Conservation (phyloP, 2,113 vertebrate genomes). For the Eurypyga helias region DNA sequence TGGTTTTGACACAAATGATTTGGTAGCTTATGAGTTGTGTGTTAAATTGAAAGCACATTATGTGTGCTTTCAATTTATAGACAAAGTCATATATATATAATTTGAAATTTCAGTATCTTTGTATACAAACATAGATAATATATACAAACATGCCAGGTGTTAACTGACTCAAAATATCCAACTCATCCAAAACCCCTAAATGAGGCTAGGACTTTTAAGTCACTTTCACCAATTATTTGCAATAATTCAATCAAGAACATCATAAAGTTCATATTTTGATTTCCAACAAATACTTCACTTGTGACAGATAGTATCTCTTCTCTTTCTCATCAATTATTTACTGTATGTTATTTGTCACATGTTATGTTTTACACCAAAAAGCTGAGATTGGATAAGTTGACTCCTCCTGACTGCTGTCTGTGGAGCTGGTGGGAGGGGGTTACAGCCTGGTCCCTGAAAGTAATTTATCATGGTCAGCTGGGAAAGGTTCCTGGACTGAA, state of each 20-base stretch:
- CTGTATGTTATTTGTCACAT: neutral
- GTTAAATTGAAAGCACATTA: neutral
- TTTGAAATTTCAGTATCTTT: neutral
- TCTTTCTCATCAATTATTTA: neutral
- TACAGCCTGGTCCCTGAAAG: rapidly evolving
- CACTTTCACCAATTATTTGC: neutral
- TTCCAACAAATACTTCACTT: neutral
- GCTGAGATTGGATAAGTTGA: neutral
- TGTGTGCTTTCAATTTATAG: neutral
- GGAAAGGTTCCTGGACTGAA: neutral
- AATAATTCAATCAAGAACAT: neutral
- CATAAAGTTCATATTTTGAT: neutral
- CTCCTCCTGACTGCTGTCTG: neutral
- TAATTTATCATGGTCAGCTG: neutral
- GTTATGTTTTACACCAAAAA: neutral
- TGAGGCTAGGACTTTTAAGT: neutral
- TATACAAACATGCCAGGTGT: neutral
- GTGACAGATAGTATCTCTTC: neutral
- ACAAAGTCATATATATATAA: neutral
- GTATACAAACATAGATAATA: neutral
- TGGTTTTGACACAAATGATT: neutral
- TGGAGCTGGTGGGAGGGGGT: neutral
- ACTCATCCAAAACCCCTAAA: neutral
- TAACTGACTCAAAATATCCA: neutral
- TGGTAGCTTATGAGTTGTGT: neutral